Evolutionary conservation across 2,888 invertebrate species (phyloP).

Genomic region (Drosophila neonasuta): DNA sequence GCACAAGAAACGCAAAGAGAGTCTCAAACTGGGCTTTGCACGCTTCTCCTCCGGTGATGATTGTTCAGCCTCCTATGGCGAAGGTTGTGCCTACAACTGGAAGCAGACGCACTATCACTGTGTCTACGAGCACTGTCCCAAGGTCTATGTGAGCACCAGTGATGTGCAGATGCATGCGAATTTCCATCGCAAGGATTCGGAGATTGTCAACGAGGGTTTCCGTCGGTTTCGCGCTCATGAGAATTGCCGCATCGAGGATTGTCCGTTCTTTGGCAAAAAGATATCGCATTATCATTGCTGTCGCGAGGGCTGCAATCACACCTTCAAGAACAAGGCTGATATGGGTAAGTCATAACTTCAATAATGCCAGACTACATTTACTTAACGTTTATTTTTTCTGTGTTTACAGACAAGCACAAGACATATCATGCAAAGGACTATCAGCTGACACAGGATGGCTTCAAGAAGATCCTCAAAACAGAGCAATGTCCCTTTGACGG

Average conservation of each 20-base stretch:
- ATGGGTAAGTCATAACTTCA: slow-evolving; percentile 90
- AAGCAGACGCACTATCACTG: slow-evolving; percentile 90
- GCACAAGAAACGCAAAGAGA: slow-evolving; percentile 99
- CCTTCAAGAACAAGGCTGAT: slow-evolving; percentile 99
- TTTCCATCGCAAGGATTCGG: slow-evolving; percentile 98
- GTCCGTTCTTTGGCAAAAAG: slow-evolving; percentile 95
- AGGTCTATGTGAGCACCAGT: slow-evolving; percentile 98
- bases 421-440: slow-evolving; percentile 99
- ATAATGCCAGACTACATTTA: too few relatives aligned
- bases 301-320: slow-evolving; percentile 94
- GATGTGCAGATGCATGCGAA: slow-evolving; percentile 99
- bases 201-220: slow-evolving; percentile 98
- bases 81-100: slow-evolving; percentile 92
- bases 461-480: slow-evolving; percentile 99
- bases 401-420: slow-evolving; percentile 94
- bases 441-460: slow-evolving; percentile 96
- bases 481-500: slow-evolving; percentile 95
- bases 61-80: slow-evolving; percentile 91
- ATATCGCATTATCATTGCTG: slow-evolving; percentile 99
- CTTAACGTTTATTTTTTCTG: too few relatives aligned
- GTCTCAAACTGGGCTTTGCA: slow-evolving; percentile 92
- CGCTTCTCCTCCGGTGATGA: slow-evolving; percentile 97
- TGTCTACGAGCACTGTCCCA: slow-evolving; percentile 95
- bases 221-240: slow-evolving; percentile 98
- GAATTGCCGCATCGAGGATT: slow-evolving; percentile 95